A percentile compares a stretch with the other conserved stretches of the same genome.
Conservation (phyloP, 2,113 vertebrate species). For the Shinisaurus crocodilurus region DNA sequence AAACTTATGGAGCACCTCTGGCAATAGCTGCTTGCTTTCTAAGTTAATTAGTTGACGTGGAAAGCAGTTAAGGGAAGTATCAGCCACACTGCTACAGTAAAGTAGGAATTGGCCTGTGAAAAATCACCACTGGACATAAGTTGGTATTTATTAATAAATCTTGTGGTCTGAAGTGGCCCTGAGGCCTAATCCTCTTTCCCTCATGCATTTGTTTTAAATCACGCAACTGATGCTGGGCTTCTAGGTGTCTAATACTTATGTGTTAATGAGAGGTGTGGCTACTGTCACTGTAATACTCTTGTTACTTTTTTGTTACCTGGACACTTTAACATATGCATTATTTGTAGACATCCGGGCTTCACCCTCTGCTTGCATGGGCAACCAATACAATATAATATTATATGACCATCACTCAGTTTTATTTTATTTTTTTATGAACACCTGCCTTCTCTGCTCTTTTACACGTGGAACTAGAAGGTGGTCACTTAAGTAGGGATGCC, state of each 20-base stretch:
- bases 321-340: neutral
- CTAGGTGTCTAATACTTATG: neutral
- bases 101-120: neutral
- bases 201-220: neutral
- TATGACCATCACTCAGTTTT: neutral
- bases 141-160: neutral
- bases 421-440: neutral
- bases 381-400: rapidly evolving
- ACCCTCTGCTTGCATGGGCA: neutral
- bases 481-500: neutral
- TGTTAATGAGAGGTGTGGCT: neutral
- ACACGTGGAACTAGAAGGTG: neutral
- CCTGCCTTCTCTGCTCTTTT: neutral
- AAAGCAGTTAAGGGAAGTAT: neutral
- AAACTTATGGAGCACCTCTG: neutral
- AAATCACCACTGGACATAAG: neutral
- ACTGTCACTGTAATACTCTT: neutral
- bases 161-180: neutral
- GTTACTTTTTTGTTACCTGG: neutral
- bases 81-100: neutral
- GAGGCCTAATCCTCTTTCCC: neutral
- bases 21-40: neutral
- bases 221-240: neutral
- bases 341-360: neutral
- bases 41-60: neutral